These are phyloP conservation scores for Oncorhynchus kisutch DNA, from an alignment of 2,113 vertebrate species.

Conservation along the genomic window DNA sequence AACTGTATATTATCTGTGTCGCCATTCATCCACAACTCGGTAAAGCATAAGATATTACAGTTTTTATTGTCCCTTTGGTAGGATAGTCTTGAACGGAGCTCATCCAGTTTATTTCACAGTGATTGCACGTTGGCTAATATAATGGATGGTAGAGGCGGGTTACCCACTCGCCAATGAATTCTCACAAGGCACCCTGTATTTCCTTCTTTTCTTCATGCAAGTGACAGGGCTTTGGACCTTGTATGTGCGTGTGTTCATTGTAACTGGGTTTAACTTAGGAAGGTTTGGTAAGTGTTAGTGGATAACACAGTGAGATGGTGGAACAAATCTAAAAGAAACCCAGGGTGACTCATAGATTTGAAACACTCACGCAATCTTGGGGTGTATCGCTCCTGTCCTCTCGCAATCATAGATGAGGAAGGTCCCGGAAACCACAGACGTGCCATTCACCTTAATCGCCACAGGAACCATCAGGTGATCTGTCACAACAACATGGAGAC, in stretches of 20 bases:
- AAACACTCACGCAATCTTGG: constrained; percentile 83
- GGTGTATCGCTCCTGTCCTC: constrained; percentile 81
- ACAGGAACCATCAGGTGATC: constrained; percentile 86
- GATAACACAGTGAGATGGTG: neutral
- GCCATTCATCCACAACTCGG: too few species aligned
- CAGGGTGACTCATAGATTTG: neutral
- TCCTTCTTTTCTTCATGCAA: too few species aligned
- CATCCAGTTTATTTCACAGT: too few species aligned
- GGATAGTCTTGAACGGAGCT: too few species aligned
- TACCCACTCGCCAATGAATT: too few species aligned
- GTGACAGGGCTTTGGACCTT: neutral
- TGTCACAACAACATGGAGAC: constrained; percentile 64
- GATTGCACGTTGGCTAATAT: too few species aligned
- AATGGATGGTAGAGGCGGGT: too few species aligned
- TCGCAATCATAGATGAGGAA: constrained; percentile 93
- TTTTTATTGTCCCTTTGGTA: too few species aligned
- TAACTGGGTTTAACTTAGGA: neutral
- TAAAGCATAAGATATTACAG: too few species aligned
- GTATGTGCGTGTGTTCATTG: constrained; percentile 1
- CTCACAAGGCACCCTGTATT: too few species aligned
- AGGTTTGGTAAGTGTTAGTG: neutral
- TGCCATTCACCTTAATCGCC: constrained; percentile 84
- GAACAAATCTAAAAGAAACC: neutral
- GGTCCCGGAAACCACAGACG: constrained; percentile 82
- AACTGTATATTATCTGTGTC: too few species aligned